Evolutionary conservation across 2,888 invertebrate species (phyloP).

Genomic region (Tryphoninae sp.): DNA sequence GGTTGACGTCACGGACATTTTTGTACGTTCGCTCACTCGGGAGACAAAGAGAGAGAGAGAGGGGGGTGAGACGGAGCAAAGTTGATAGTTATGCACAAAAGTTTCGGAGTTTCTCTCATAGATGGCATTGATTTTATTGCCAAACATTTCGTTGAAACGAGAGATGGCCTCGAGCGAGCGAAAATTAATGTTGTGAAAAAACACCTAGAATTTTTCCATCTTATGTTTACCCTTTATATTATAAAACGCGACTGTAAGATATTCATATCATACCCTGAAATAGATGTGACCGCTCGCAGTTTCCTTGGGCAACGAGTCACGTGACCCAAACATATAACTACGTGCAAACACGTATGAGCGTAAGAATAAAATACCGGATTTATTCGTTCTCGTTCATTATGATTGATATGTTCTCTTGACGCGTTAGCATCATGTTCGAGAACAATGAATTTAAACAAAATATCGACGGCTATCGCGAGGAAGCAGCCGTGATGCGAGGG

Average conservation of each 20-base stretch:
- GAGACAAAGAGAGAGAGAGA: background rate
- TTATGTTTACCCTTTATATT: slow-evolving; percentile 57
- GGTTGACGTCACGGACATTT: slow-evolving; percentile 59
- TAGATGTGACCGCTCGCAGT: slow-evolving; percentile 55
- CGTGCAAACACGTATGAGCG: background rate
- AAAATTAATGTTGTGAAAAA: slow-evolving; percentile 43
- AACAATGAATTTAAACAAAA: background rate
- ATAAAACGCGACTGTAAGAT: background rate
- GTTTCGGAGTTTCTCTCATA: background rate
- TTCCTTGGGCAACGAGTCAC: slow-evolving; percentile 33
- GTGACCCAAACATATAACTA: slow-evolving; percentile 9
- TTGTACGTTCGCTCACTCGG: slow-evolving; percentile 48
- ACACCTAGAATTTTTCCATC: slow-evolving; percentile 44
- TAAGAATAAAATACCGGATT: background rate
- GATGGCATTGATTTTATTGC: background rate
- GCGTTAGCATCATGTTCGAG: background rate
- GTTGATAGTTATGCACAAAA: background rate
- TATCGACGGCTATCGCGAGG: background rate
- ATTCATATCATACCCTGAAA: slow-evolving; percentile 56
- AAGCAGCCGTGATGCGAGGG: background rate
- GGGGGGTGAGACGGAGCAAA: background rate
- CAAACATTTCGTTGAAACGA: slow-evolving; percentile 15
- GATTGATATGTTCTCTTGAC: background rate
- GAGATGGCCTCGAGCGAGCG: background rate
- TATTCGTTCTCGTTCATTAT: background rate